phyloP scores from a whole-genome alignment of 2,888 invertebrate species.

The Stenichneumon culpator region DNA sequence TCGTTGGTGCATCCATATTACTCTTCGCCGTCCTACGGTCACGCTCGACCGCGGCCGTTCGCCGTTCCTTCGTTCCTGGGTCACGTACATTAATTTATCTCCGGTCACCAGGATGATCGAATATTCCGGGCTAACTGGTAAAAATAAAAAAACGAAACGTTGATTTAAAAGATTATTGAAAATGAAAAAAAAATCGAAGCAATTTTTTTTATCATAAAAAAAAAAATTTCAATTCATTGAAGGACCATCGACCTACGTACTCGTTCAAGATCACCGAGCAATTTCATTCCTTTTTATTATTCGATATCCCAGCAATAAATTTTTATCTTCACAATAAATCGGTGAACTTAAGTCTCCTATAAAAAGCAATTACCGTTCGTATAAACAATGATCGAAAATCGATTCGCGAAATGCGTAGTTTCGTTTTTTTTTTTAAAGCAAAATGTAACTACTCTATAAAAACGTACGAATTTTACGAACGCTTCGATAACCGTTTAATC shows the following conservation, averaged over 20 bases:
- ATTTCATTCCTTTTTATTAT: no score
- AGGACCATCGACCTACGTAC: no score
- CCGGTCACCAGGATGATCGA: neutral
- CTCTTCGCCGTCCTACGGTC: constrained; percentile 19
- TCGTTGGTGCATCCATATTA: constrained; percentile 22
- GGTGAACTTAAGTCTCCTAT: no score
- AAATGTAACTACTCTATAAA: neutral
- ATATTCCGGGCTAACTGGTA: neutral
- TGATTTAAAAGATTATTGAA: neutral
- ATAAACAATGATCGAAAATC: no score
- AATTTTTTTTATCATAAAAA: neutral
- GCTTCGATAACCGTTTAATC: neutral
- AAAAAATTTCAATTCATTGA: no score
- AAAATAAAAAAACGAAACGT: constrained; percentile 4
- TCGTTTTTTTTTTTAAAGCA: neutral
- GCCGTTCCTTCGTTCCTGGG: constrained; percentile 9
- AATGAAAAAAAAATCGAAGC: neutral
- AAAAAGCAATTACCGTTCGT: no score
- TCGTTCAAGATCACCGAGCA: no score
- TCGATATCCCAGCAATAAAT: no score
- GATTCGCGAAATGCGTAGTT: neutral
- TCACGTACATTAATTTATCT: constrained; percentile 12
- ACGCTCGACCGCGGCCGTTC: constrained; percentile 6
- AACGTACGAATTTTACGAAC: neutral
- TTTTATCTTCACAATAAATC: no score